phyloP scores from a whole-genome alignment of 2,113 vertebrate genomes.

The Crotalus horridus region DNA sequence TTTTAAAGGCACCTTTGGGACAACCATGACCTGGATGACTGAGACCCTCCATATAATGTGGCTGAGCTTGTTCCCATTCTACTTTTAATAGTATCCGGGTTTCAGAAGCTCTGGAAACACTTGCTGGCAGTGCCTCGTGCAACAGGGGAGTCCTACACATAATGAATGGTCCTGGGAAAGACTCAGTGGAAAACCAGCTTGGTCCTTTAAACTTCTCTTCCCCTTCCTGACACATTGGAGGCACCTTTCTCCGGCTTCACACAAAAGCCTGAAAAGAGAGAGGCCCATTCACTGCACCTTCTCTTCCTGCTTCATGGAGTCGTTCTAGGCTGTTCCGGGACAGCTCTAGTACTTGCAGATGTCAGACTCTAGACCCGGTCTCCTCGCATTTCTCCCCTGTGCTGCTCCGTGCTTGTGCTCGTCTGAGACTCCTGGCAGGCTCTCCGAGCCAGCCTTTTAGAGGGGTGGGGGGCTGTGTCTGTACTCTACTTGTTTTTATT shows the following conservation, averaged over 20 bases:
- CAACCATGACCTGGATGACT: not conserved
- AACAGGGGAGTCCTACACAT: not conserved
- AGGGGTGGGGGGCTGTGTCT: not conserved
- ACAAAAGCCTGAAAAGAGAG: not conserved
- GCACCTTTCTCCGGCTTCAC: not conserved
- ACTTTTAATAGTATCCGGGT: not conserved
- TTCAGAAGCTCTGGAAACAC: not conserved
- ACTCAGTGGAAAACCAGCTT: not conserved
- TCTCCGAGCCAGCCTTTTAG: not conserved
- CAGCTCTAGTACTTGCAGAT: not conserved
- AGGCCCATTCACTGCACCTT: not conserved
- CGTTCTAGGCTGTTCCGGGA: not conserved
- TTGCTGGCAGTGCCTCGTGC: not conserved
- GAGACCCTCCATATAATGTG: not conserved
- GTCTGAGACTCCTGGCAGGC: not conserved
- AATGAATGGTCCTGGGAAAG: not conserved
- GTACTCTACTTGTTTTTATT: not conserved
- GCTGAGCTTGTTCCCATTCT: conserved; percentile 6
- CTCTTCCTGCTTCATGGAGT: not conserved
- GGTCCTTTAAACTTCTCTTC: not conserved
- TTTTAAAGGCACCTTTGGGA: not conserved
- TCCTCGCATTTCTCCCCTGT: not conserved
- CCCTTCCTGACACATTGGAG: not conserved
- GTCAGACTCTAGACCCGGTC: not conserved
- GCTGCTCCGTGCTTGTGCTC: not conserved